Evolutionary conservation across 2,888 invertebrate species (phyloP).

Genomic region (Meiosimyza platycephala): DNA sequence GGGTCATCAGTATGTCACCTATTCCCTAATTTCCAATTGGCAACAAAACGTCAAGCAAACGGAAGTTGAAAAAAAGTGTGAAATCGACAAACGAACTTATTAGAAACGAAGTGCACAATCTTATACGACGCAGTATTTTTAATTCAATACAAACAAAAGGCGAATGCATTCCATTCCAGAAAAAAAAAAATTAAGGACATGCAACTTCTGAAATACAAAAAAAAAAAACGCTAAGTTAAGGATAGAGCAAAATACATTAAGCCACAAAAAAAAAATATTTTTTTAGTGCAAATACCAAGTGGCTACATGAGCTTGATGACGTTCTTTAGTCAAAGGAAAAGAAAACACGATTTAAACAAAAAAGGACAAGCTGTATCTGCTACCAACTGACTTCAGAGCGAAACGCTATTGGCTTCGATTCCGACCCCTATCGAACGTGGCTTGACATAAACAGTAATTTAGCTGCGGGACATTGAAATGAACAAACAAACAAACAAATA

Average conservation of each 20-base stretch:
- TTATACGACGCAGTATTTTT: slow-evolving; percentile 8
- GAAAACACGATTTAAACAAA: too few species aligned
- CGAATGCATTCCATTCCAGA: background rate
- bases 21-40: background rate
- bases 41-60: background rate
- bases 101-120: slow-evolving; percentile 16
- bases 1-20: too few species aligned
- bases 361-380: too few species aligned
- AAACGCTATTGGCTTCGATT: background rate
- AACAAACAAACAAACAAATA: slow-evolving; percentile 12
- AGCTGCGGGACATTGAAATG: slow-evolving; percentile 9
- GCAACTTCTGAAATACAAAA: background rate
- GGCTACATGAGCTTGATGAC: slow-evolving; percentile 3
- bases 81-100: background rate
- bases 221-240: background rate
- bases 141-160: slow-evolving; percentile 22
- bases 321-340: too few species aligned
- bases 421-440: slow-evolving; percentile 8
- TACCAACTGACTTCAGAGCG: too few species aligned
- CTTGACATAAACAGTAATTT: slow-evolving; percentile 22
- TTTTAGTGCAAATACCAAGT: slow-evolving; percentile 7
- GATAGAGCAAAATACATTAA: background rate
- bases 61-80: background rate
- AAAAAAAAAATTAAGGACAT: background rate
- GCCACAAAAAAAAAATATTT: background rate